Evolutionary conservation across 2,888 invertebrate genomes (phyloP).

Genomic region (Therioaphis trifolii): DNA sequence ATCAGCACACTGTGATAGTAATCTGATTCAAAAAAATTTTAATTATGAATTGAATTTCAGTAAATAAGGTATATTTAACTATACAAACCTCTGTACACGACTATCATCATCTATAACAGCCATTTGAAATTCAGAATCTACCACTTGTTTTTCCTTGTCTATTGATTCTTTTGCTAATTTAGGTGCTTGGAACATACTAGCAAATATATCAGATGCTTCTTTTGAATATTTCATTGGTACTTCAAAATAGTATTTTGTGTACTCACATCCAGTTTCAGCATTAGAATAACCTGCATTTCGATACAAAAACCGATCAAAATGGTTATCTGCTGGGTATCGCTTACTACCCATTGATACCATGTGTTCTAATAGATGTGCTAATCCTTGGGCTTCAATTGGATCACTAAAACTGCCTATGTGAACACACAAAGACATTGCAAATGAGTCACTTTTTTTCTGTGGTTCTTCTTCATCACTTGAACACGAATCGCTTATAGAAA

Average conservation of each 20-base stretch:
- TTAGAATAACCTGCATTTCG: conserved; percentile 88
- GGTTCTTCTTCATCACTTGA: conserved; percentile 34
- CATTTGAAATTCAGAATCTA: conserved; percentile 88
- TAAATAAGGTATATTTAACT: background rate
- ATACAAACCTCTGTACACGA: conserved; percentile 58
- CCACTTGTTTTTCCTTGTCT: conserved; percentile 86
- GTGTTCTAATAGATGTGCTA: conserved; percentile 89
- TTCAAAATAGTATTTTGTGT: conserved; percentile 90
- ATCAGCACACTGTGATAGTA: conserved; percentile 39
- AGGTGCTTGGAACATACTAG: conserved; percentile 88
- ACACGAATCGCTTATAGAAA: background rate
- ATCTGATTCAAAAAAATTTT: conserved; percentile 45
- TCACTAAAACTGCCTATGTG: conserved; percentile 85
- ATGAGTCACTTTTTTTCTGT: background rate
- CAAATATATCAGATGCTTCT: conserved; percentile 84
- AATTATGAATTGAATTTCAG: background rate
- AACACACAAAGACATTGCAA: conserved; percentile 72
- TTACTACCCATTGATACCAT: conserved; percentile 96
- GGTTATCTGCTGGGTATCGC: conserved; percentile 88
- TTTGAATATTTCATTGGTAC: conserved; percentile 82
- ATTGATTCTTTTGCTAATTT: conserved; percentile 87
- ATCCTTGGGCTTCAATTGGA: conserved; percentile 79
- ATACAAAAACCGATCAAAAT: conserved; percentile 83
- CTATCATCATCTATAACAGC: conserved; percentile 44
- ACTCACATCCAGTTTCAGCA: conserved; percentile 88